These are phyloP conservation scores for Halcyon malimbica DNA, from an alignment of 2,113 vertebrate species.

Conservation along the genomic window DNA sequence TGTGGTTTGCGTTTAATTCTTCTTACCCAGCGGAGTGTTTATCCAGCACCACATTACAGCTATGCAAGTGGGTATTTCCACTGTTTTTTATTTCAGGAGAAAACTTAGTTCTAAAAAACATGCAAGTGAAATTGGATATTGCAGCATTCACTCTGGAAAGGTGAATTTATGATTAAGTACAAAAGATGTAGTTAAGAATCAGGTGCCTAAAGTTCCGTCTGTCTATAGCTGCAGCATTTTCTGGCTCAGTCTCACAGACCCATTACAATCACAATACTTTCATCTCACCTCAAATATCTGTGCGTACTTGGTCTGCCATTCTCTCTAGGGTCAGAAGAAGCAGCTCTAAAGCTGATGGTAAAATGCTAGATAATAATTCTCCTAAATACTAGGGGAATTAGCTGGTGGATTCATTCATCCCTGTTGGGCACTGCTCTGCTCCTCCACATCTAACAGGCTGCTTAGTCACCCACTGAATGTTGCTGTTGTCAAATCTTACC, in stretches of 20 bases:
- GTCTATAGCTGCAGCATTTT: neutral
- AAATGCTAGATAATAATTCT: neutral
- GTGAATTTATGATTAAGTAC: neutral
- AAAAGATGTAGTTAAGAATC: neutral
- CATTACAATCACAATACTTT: neutral
- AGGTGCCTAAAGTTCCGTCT: neutral
- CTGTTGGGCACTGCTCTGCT: neutral
- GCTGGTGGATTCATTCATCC: neutral
- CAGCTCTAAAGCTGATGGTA: neutral
- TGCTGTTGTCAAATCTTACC: neutral
- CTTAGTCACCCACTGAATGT: neutral
- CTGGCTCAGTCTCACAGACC: neutral
- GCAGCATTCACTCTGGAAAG: neutral
- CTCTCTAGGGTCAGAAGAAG: neutral
- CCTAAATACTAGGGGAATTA: neutral
- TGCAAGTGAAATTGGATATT: neutral
- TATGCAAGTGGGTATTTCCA: neutral
- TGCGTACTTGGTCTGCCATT: accelerated
- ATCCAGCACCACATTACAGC: neutral
- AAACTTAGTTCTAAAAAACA: neutral
- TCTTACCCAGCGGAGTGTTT: neutral
- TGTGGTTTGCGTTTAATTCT: neutral
- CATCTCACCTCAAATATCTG: neutral
- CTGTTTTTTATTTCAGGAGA: neutral
- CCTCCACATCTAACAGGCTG: neutral